Conservation (phyloP, 2,113 vertebrate genomes). For the Rhinogobius similis region DNA sequence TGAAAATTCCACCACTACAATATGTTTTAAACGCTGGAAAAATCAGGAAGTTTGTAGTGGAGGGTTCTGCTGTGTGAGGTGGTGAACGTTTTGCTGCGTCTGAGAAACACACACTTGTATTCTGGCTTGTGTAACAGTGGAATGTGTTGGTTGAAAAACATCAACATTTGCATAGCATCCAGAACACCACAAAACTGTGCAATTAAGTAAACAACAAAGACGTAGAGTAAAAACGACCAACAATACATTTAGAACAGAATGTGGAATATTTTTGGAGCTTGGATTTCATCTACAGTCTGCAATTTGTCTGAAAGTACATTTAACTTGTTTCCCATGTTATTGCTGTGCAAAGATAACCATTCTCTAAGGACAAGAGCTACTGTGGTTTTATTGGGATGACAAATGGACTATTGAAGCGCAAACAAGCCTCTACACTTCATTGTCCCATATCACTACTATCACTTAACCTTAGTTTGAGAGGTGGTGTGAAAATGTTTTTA, state of each 20-base stretch:
- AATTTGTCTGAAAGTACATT: not conserved
- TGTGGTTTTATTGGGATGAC: not conserved
- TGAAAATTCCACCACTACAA: slow-evolving; percentile 53
- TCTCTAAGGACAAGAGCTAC: not conserved
- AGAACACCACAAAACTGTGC: not conserved
- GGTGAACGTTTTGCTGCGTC: not conserved
- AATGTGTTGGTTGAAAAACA: not conserved
- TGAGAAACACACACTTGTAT: not conserved
- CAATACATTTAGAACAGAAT: not conserved
- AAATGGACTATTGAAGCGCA: not conserved
- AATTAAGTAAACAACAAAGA: not conserved
- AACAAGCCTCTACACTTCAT: not conserved
- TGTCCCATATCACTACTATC: not conserved
- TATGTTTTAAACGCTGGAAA: slow-evolving; percentile 43
- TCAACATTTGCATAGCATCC: not conserved
- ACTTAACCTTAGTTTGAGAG: too few species aligned
- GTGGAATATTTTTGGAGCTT: not conserved
- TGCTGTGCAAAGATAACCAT: not conserved
- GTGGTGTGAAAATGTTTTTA: too few species aligned
- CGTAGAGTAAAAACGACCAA: not conserved
- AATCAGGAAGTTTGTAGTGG: too few species aligned
- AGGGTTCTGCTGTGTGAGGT: not conserved
- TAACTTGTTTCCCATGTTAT: not conserved
- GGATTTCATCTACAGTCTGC: not conserved
- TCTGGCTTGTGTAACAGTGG: not conserved